Base-by-base conservation (phyloP, 2,888 invertebrate genomes). In the Amphipyra berbera region DNA sequence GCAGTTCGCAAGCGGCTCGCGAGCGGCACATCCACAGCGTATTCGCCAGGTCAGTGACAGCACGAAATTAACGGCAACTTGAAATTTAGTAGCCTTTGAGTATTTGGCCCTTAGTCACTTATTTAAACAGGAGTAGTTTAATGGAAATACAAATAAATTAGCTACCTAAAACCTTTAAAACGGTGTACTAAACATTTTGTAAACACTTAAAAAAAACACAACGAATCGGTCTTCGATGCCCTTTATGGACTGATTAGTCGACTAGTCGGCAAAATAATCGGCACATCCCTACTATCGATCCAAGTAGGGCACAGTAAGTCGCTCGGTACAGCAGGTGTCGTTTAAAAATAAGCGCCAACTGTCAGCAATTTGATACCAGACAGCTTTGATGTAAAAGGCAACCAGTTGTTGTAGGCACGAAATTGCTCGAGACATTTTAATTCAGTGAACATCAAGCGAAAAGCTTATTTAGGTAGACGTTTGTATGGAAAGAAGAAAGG, bases 331-430 rank as follows among this genome's bases (percentile, higher is more conserved):
- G 45, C 79, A 81, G 77, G 73, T 79, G 80, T 49, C 61, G 68
- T 64, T 68, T 68, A 74, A 74, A 78, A 76, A 77, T 71, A 80
- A 75, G 54, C 54, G 33, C 58, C 65, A 80, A 73, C 75, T 79
- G 81, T 57, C 60, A 55, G 73, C 65, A 80, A 79, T 69, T 73
- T 68, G 73, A 78, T 71, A 80, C 66, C 62, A 73, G 65, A 61
- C 72, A 46, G 42, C 68, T 77, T 74, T 72, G 72, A 64, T 77
- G 75, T 66, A 42, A 61, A 42, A 47, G 53, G 46, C 60, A 73
- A 73, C 61, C 63, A 60, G 68, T 67, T 61, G 48, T 53, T 41
- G 52, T 50, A 41, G 30, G 53, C 42, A 65, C 30, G 41, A 68
- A 65, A 60, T 58, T 55, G 27, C 53, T 59, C 49, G 38, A 48